Evolutionary conservation across 2,113 vertebrate species (phyloP).

Genomic region (Helogale parvula): DNA sequence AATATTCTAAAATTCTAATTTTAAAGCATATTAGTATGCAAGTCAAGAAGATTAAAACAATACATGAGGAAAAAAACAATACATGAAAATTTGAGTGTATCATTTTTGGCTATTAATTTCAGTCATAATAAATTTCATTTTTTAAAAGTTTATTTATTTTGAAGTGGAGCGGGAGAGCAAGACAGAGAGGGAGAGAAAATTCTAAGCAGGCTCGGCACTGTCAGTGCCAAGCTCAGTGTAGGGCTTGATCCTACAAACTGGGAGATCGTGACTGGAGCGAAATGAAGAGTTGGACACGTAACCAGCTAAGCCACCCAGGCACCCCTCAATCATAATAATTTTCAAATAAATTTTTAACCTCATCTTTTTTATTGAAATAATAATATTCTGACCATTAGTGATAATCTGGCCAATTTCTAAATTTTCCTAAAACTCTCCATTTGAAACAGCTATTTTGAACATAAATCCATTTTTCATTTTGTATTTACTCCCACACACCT

Average conservation of each 20-base stretch:
- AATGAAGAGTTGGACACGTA: too few species aligned
- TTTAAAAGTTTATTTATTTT: too few species aligned
- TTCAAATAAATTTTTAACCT: constrained; percentile 18
- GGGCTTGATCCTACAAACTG: too few species aligned
- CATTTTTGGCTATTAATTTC: not conserved
- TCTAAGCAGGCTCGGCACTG: too few species aligned
- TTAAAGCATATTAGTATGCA: constrained; percentile 36
- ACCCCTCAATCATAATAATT: not conserved
- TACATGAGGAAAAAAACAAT: not conserved
- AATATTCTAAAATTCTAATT: constrained; percentile 41
- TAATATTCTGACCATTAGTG: not conserved
- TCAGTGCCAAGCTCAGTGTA: too few species aligned
- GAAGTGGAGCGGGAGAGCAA: too few species aligned
- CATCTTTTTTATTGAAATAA: constrained; percentile 2
- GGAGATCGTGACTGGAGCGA: too few species aligned
- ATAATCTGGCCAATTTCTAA: not conserved
- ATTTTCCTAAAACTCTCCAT: not conserved
- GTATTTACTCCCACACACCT: not conserved
- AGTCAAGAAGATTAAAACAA: not conserved
- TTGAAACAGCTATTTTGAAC: not conserved
- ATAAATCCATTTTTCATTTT: not conserved
- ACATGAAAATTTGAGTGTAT: not conserved
- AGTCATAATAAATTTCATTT: not conserved
- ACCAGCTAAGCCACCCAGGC: too few species aligned
- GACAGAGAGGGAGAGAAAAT: too few species aligned